Percentiles rank a stretch among this genome's conserved stretches.
Evolutionary conservation across 2,888 invertebrate species (phyloP).

Genomic region (Escarpia spicata): DNA sequence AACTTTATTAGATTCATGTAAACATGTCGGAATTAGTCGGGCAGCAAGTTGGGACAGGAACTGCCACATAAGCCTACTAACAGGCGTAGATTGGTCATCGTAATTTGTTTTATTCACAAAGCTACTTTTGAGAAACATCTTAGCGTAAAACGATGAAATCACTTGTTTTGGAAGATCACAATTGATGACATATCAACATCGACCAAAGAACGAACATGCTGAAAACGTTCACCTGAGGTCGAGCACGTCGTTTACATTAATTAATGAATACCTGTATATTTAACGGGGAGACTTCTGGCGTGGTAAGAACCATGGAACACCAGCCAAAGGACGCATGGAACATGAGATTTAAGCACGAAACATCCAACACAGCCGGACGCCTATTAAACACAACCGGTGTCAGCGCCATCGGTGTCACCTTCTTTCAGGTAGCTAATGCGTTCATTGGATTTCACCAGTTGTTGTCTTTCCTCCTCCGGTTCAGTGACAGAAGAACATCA

Average conservation of each 20-base stretch:
- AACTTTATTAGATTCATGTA: background rate
- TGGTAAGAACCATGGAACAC: background rate
- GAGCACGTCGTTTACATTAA: background rate
- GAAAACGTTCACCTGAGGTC: background rate
- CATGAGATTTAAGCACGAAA: background rate
- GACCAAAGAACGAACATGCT: background rate
- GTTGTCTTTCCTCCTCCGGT: no score
- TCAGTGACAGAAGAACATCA: no score
- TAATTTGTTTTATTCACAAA: background rate
- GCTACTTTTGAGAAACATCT: background rate
- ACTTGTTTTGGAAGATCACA: background rate
- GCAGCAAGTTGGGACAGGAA: background rate
- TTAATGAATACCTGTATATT: background rate
- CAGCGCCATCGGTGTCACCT: no score
- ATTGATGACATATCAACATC: background rate
- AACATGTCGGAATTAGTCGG: background rate
- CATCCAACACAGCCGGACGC: background rate
- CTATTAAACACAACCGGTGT: no score
- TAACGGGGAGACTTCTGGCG: background rate
- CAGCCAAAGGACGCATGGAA: background rate
- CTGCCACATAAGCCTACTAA: background rate
- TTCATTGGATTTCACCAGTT: no score
- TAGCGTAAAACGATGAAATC: background rate
- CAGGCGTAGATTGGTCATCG: background rate
- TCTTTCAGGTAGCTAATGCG: no score